Evolutionary conservation across 1,140 invertebrate species (phyloP).

Genomic region (Drosophila auraria): DNA sequence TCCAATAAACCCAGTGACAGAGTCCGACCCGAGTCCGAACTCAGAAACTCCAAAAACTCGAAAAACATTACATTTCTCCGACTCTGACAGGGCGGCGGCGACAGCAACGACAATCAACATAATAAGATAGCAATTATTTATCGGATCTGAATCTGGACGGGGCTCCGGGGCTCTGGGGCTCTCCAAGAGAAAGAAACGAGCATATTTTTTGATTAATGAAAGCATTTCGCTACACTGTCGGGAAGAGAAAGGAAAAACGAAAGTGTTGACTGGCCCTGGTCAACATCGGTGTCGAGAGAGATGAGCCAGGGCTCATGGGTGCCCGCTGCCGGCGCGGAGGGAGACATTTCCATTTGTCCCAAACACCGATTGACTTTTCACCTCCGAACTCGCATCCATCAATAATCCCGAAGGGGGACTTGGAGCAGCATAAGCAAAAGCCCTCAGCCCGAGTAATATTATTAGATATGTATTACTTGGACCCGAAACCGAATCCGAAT

Average conservation of each 20-base stretch:
- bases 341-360: slow-evolving; percentile 67
- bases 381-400: slow-evolving; percentile 15
- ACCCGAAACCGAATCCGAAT: not conserved
- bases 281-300: slow-evolving; percentile 8
- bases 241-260: slow-evolving; percentile 75
- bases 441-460: too few relatives aligned
- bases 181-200: slow-evolving; percentile 38
- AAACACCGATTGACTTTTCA: slow-evolving; percentile 45
- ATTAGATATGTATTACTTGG: not conserved
- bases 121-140: slow-evolving; percentile 83
- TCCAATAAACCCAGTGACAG: slow-evolving; percentile 15
- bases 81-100: slow-evolving; percentile 48
- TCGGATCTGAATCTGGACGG: slow-evolving; percentile 37
- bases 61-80: slow-evolving; percentile 12
- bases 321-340: slow-evolving; percentile 3
- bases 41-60: not conserved
- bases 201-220: slow-evolving; percentile 78
- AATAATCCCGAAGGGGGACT: slow-evolving; percentile 16
- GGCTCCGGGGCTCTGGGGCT: not conserved
- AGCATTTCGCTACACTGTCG: slow-evolving; percentile 60
- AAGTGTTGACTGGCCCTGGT: slow-evolving; percentile 73
- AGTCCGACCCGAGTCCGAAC: not conserved
- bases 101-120: slow-evolving; percentile 80
- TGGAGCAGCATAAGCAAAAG: not conserved
- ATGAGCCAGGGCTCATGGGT: not conserved